Evolutionary conservation across 2,797 vertebrate species (phyloP).

Genomic region (Sparidentex hasta): DNA sequence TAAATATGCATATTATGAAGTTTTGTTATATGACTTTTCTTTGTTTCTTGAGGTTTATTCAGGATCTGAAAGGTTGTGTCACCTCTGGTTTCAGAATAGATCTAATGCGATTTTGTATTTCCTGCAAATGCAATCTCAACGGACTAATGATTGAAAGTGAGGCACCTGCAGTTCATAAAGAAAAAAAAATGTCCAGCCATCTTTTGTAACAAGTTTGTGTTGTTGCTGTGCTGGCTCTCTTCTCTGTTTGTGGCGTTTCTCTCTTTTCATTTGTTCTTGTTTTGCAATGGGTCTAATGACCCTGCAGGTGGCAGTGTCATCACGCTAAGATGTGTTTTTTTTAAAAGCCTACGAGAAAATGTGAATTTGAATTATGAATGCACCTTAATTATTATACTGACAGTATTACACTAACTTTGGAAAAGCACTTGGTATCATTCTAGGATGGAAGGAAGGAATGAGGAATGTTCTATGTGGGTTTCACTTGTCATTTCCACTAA

Average conservation of each 20-base stretch:
- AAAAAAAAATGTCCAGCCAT: neutral
- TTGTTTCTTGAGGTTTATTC: conserved; percentile 8
- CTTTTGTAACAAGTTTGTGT: neutral
- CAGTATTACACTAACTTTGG: neutral
- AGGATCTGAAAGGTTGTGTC: neutral
- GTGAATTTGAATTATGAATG: neutral
- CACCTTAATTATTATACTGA: neutral
- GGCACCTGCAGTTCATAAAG: neutral
- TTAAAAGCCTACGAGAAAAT: too few species aligned
- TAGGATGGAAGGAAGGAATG: neutral
- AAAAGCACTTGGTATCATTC: neutral
- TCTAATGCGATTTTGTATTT: neutral
- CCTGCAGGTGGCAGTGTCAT: conserved; percentile 61
- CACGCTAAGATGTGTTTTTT: neutral
- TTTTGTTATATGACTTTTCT: conserved; percentile 32
- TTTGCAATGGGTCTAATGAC: neutral
- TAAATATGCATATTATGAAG: conserved; percentile 84
- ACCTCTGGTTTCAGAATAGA: neutral
- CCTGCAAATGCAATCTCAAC: conserved; percentile 4
- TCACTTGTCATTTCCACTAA: neutral
- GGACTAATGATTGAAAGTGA: neutral
- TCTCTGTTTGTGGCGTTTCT: neutral
- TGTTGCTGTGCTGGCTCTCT: neutral
- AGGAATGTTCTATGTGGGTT: neutral
- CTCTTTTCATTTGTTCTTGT: accelerated